These are phyloP conservation scores for Caenorhabditis sp. DNA, from an alignment of 2,888 invertebrate species.

Conservation along the genomic window DNA sequence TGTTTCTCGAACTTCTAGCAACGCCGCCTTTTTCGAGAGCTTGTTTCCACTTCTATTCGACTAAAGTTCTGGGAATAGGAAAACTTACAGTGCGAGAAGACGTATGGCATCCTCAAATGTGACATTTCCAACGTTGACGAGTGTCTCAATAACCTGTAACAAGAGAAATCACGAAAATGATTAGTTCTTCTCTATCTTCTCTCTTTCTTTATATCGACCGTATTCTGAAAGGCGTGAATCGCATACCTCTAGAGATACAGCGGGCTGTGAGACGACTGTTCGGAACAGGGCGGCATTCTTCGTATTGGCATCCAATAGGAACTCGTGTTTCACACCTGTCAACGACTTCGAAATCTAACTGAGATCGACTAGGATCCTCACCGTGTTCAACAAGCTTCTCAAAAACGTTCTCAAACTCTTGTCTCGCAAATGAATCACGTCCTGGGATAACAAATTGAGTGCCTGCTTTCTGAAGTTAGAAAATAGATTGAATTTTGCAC, in stretches of 20 bases:
- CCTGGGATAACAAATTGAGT: constrained; percentile 51
- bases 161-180: neutral
- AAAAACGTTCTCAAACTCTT: constrained; percentile 43
- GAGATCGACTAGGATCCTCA: neutral
- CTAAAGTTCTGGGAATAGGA: neutral
- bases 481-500: neutral
- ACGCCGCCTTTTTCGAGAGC: too few relatives aligned
- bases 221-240: neutral
- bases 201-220: neutral
- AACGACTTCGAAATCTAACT: neutral
- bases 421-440: constrained; percentile 48
- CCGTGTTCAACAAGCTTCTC: constrained; percentile 44
- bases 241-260: constrained; percentile 56
- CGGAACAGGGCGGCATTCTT: constrained; percentile 69
- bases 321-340: constrained; percentile 71
- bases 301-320: constrained; percentile 71
- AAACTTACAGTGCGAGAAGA: constrained; percentile 71
- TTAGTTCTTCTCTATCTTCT: neutral
- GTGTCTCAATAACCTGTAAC: constrained; percentile 69
- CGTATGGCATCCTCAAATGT: constrained; percentile 77
- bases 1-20: too few relatives aligned
- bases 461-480: constrained; percentile 48
- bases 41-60: too few relatives aligned
- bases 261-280: constrained; percentile 67
- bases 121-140: constrained; percentile 71